phyloP scores from a whole-genome alignment of 2,797 vertebrate genomes.

The Clarias platycephalus region DNA sequence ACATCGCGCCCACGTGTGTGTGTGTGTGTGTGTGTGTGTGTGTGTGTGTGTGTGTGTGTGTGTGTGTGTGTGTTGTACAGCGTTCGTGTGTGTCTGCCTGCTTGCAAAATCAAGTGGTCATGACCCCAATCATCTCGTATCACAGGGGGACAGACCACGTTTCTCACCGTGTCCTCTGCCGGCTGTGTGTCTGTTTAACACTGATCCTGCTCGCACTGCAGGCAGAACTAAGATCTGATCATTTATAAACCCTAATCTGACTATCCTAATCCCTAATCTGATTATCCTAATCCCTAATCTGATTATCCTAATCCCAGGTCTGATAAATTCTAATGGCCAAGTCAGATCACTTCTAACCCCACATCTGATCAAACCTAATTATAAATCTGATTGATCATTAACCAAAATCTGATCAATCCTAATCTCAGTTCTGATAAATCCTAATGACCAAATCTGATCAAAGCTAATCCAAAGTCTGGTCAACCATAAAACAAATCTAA shows the following conservation, averaged over 20 bases:
- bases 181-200: neutral
- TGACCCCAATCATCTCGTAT: conserved; percentile 45
- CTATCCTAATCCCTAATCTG: neutral
- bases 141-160: neutral
- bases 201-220: conserved; percentile 1
- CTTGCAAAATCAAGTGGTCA: neutral
- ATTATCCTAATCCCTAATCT: neutral
- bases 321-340: neutral
- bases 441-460: neutral
- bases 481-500: neutral
- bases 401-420: neutral
- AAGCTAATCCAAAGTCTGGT: neutral
- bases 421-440: neutral
- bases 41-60: neutral
- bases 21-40: neutral
- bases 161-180: conserved; percentile 10
- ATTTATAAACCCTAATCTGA: neutral
- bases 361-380: neutral
- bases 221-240: neutral
- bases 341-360: neutral
- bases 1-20: neutral
- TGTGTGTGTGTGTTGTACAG: neutral
- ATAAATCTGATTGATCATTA: neutral
- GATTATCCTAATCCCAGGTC: neutral
- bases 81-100: neutral